Percentiles rank a stretch among this genome's conserved stretches.
Evolutionary conservation across 2,888 invertebrate genomes (phyloP).

Genomic region (Coenonympha arcania): DNA sequence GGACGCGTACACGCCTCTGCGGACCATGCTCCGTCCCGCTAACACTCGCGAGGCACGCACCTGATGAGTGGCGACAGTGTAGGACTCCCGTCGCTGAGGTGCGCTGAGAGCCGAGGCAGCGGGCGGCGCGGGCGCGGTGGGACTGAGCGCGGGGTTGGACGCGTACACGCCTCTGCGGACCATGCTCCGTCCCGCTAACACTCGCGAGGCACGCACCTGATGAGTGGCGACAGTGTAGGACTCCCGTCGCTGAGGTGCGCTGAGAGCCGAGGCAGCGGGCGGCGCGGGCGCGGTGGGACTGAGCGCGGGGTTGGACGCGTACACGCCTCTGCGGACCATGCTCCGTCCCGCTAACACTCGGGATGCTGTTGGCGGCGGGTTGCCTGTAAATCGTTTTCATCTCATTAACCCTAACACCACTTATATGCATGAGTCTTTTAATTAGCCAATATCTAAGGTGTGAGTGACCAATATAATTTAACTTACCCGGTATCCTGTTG

Average conservation of each 20-base stretch:
- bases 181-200: constrained; percentile 40
- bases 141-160: constrained; percentile 61
- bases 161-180: constrained; percentile 56
- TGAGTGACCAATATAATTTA: neutral
- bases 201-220: constrained; percentile 21
- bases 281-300: constrained; percentile 47
- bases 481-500: constrained; percentile 62
- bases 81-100: constrained; percentile 21
- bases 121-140: constrained; percentile 45
- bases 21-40: no score
- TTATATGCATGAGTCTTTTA: no score
- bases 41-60: no score
- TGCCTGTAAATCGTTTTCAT: constrained; percentile 26
- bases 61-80: neutral
- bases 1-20: no score
- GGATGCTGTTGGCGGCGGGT: constrained; percentile 23
- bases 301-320: constrained; percentile 64
- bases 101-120: constrained; percentile 33
- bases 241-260: constrained; percentile 28
- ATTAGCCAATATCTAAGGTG: no score
- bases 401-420: no score
- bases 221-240: constrained; percentile 4
- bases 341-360: constrained; percentile 35
- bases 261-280: constrained; percentile 35
- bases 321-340: constrained; percentile 54